These are phyloP conservation scores for Tinea semifulvella DNA, from an alignment of 2,888 invertebrate species.

Conservation along the genomic window DNA sequence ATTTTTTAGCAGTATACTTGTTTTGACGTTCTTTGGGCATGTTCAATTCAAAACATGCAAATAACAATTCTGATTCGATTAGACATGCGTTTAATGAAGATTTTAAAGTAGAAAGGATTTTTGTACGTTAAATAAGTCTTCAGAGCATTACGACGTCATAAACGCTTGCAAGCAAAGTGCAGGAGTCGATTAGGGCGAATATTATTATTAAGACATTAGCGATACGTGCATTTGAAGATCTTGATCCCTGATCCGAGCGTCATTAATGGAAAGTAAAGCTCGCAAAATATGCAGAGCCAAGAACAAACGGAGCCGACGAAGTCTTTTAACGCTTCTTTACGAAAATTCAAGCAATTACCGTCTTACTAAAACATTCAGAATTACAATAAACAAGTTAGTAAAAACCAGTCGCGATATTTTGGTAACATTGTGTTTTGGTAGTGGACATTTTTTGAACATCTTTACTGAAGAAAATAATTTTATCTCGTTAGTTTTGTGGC, in stretches of 20 bases:
- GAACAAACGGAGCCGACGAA: neutral
- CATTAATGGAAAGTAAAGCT: constrained; percentile 10
- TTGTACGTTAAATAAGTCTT: constrained; percentile 1
- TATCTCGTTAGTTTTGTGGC: too few relatives aligned
- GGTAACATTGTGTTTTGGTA: neutral
- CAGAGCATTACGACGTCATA: constrained; percentile 6
- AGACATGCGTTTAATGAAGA: constrained; percentile 2
- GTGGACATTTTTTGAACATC: neutral
- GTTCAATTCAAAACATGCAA: too few relatives aligned
- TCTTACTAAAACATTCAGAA: constrained; percentile 11
- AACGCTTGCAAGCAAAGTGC: constrained; percentile 3
- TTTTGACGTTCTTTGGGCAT: too few relatives aligned
- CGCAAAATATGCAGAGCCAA: constrained; percentile 11
- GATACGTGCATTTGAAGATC: constrained; percentile 5
- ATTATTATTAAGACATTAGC: constrained; percentile 14
- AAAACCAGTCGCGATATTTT: constrained; percentile 1
- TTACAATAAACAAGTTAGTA: constrained; percentile 6
- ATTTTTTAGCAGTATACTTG: too few relatives aligned
- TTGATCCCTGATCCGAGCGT: constrained; percentile 10
- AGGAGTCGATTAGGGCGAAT: constrained; percentile 14
- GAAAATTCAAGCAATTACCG: constrained; percentile 10
- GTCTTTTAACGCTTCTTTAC: neutral
- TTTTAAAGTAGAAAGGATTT: neutral
- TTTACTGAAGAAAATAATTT: neutral
- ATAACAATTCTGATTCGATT: neutral